Percentiles rank a stretch among this genome's conserved stretches.
Evolutionary conservation across 1,140 invertebrate species (phyloP).

Genomic region (Cepaea nemoralis): DNA sequence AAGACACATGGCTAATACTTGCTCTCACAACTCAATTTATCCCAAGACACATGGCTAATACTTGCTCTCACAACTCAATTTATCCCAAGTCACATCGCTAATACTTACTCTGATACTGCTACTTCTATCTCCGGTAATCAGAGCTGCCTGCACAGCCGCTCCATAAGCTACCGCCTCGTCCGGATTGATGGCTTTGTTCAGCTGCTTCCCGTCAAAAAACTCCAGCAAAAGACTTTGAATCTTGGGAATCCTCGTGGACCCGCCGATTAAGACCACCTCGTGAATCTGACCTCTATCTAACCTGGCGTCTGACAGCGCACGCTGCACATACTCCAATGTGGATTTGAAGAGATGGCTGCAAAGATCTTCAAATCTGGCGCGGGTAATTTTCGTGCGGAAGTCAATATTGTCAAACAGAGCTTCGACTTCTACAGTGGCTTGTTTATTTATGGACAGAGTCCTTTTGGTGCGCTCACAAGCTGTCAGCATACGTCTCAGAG

Average conservation of each 20-base stretch:
- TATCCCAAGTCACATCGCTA: too few relatives aligned
- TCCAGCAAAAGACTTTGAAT: constrained; percentile 94
- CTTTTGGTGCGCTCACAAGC: constrained; percentile 95
- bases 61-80: too few relatives aligned
- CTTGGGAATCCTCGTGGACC: constrained; percentile 80
- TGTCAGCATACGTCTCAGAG: constrained; percentile 88
- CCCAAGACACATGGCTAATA: too few relatives aligned
- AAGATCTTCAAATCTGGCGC: constrained; percentile 74
- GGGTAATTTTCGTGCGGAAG: constrained; percentile 69
- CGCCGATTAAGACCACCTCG: constrained; percentile 77
- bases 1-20: too few relatives aligned
- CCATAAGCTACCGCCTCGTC: constrained; percentile 76
- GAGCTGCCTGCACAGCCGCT: constrained; percentile 75
- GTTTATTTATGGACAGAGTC: constrained; percentile 72
- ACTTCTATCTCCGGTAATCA: constrained; percentile 62
- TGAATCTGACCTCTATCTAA: constrained; percentile 87
- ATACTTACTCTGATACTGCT: background rate
- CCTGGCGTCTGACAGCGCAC: constrained; percentile 69
- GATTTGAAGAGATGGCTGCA: constrained; percentile 88
- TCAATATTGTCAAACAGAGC: constrained; percentile 80
- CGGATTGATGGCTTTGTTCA: constrained; percentile 68
- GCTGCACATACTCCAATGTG: constrained; percentile 94
- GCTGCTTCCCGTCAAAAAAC: constrained; percentile 75
- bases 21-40: too few relatives aligned
- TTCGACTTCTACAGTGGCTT: constrained; percentile 76